These are phyloP conservation scores for Albula goreensis DNA, from an alignment of 2,113 vertebrate species.

Conservation along the genomic window DNA sequence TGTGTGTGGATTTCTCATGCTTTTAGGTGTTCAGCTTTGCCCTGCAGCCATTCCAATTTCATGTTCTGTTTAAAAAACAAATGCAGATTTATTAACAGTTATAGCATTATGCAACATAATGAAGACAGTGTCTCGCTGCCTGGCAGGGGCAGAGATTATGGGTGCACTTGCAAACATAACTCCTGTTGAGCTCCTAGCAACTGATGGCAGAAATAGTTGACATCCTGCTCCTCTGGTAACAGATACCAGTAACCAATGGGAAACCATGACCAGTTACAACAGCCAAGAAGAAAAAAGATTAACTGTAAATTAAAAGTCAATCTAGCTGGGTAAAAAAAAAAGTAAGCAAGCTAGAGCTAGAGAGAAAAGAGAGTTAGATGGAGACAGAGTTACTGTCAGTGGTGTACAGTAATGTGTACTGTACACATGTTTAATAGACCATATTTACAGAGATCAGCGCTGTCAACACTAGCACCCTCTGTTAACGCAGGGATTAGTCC, in stretches of 20 bases:
- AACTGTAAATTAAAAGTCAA: background rate
- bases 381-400: background rate
- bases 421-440: background rate
- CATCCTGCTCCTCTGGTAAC: background rate
- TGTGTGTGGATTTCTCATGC: conserved; percentile 7
- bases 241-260: background rate
- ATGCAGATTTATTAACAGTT: conserved; percentile 1
- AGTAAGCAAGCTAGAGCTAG: background rate
- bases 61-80: conserved; percentile 18
- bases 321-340: background rate
- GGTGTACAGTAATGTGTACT: no score
- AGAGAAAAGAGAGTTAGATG: background rate
- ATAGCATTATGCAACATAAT: conserved; percentile 10
- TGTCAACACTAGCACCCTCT: background rate
- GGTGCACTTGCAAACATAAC: background rate
- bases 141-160: background rate
- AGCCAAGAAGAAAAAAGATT: background rate
- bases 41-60: conserved; percentile 16
- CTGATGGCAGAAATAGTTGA: background rate
- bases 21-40: background rate
- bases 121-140: background rate
- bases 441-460: background rate
- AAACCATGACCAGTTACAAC: background rate
- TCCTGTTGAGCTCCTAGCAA: conserved; percentile 12
- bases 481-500: background rate